A percentile compares a stretch with the other conserved stretches of the same genome.
Evolutionary conservation across 2,888 invertebrate species (phyloP).

Genomic region (Heliconius hortense): DNA sequence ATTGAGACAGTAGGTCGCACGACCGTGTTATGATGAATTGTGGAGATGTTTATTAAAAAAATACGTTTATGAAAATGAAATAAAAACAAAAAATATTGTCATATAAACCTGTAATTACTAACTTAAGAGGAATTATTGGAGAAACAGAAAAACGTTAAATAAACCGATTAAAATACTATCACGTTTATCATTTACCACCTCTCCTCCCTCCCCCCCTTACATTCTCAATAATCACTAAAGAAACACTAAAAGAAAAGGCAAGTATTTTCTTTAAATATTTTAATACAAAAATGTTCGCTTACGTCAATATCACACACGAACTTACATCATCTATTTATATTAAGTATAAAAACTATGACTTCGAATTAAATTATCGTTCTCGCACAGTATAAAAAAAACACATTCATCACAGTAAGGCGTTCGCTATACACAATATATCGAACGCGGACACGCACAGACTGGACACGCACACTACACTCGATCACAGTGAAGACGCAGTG

Average conservation of each 20-base stretch:
- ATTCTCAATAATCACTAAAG: not conserved
- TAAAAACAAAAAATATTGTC: conserved; percentile 81
- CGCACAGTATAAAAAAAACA: conserved; percentile 72
- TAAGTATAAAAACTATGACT: conserved; percentile 82
- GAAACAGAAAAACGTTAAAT: conserved; percentile 81
- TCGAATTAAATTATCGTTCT: conserved; percentile 79
- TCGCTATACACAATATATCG: conserved; percentile 75
- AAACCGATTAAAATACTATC: conserved; percentile 79
- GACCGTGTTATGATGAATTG: conserved; percentile 81
- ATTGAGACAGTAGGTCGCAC: conserved; percentile 80
- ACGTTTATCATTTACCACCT: conserved; percentile 60
- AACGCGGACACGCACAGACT: conserved; percentile 56
- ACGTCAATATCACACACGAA: conserved; percentile 81
- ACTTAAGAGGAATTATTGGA: conserved; percentile 81
- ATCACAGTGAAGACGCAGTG: conserved; percentile 74
- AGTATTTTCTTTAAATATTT: conserved; percentile 67
- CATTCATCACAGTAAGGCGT: conserved; percentile 72
- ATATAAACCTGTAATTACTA: conserved; percentile 82
- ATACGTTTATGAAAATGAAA: conserved; percentile 81
- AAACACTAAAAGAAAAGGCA: conserved; percentile 21
- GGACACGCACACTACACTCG: conserved; percentile 70
- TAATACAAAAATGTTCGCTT: conserved; percentile 78
- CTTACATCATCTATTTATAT: conserved; percentile 82
- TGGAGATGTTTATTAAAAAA: conserved; percentile 80
- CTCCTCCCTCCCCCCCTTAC: not conserved